Conservation (phyloP, 2,113 vertebrate genomes). For the Salvelinus namaycush region DNA sequence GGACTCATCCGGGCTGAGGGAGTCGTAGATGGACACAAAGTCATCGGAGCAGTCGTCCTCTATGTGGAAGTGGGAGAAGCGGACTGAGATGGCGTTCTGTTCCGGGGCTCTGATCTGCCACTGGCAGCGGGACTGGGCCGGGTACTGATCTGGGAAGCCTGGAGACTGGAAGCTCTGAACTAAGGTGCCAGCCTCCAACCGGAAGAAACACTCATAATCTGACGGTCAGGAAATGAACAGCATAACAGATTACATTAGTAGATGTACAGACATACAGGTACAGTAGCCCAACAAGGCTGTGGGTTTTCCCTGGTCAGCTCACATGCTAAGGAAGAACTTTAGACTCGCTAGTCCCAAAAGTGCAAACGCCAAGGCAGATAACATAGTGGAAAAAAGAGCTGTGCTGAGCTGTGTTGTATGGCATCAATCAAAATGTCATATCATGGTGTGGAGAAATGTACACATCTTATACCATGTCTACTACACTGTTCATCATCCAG, state of each 20-base stretch:
- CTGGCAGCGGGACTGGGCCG: conserved; percentile 65
- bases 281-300: no score
- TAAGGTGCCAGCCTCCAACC: conserved; percentile 52
- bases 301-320: no score
- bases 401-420: no score
- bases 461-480: no score
- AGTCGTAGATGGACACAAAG: conserved; percentile 76
- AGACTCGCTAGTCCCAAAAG: no score
- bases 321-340: no score
- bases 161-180: conserved; percentile 58
- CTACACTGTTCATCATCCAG: neutral
- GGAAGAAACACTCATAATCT: conserved; percentile 62
- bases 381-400: no score
- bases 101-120: conserved; percentile 74
- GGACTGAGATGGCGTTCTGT: conserved; percentile 49
- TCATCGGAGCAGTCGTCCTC: conserved; percentile 77
- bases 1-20: conserved; percentile 70
- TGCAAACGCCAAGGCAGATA: no score
- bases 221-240: conserved; percentile 7
- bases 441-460: no score
- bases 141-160: conserved; percentile 61
- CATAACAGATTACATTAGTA: no score
- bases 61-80: conserved; percentile 68
- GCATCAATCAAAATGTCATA: no score
- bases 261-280: no score